Conservation (phyloP, 30 jellyfish, hydroid and myxozoan species). For the Pelagia noctiluca region DNA sequence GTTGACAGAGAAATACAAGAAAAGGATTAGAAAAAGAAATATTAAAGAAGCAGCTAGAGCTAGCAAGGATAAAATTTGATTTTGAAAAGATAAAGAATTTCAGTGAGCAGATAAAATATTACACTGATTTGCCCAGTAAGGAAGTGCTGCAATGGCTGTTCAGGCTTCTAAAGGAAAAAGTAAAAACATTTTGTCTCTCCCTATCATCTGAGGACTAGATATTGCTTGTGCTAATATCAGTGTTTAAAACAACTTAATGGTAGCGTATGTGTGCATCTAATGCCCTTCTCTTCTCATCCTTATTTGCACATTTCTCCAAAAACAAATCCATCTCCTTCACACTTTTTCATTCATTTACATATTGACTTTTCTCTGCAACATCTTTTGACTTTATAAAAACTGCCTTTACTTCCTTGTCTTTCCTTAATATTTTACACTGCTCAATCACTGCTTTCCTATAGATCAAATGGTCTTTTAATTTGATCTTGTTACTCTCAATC, state of each 20-base stretch:
- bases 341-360: slow-evolving; percentile 13
- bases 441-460: slow-evolving; percentile 11
- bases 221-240: slow-evolving; percentile 28
- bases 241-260: not conserved
- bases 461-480: slow-evolving; percentile 5
- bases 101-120: slow-evolving; percentile 25
- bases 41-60: not conserved
- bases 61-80: slow-evolving; percentile 7
- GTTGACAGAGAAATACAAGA: slow-evolving; percentile 5
- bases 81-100: slow-evolving; percentile 14
- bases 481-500: not conserved
- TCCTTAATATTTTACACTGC: not conserved
- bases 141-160: slow-evolving; percentile 16
- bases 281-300: not conserved
- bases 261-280: slow-evolving; percentile 2
- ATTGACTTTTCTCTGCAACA: not conserved
- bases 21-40: not conserved
- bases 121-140: slow-evolving; percentile 32
- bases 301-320: not conserved
- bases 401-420: slow-evolving; percentile 16
- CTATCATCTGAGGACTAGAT: slow-evolving; percentile 35
- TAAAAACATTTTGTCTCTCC: not conserved
- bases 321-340: too few species aligned
- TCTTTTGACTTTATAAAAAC: not conserved
- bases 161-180: slow-evolving; percentile 15